These are phyloP conservation scores for Tanytarsus gracilentus DNA, from an alignment of 2,888 invertebrate genomes.

Conservation along the genomic window DNA sequence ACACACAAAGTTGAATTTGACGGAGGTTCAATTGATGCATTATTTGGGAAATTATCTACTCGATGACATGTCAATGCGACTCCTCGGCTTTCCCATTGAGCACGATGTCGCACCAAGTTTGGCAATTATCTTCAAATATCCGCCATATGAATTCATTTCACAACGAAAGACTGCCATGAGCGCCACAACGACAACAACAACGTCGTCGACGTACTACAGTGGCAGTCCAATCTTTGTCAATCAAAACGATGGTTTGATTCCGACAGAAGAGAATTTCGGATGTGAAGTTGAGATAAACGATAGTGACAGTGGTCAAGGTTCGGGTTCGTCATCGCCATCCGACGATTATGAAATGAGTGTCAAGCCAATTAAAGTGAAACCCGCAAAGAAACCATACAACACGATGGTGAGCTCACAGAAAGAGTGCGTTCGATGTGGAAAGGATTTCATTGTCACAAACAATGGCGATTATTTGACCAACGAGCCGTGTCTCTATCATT, in stretches of 20 bases:
- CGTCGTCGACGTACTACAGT: not conserved
- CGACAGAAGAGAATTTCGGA: conserved; percentile 34
- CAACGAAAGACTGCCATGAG: not conserved
- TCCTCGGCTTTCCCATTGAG: conserved; percentile 64
- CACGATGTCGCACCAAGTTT: conserved; percentile 51
- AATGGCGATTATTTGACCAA: conserved; percentile 62
- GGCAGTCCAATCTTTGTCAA: conserved; percentile 34
- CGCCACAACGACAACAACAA: conserved; percentile 18
- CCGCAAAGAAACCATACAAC: conserved; percentile 37
- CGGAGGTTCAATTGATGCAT: conserved; percentile 48
- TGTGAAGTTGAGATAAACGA: conserved; percentile 36
- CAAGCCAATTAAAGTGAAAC: conserved; percentile 20
- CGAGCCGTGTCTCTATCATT: conserved; percentile 79
- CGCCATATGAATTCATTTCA: conserved; percentile 43
- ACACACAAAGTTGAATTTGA: conserved; percentile 42
- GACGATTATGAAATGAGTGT: conserved; percentile 44
- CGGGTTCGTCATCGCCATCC: conserved; percentile 48
- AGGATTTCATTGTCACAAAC: conserved; percentile 58
- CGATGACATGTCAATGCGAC: conserved; percentile 51
- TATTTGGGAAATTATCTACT: conserved; percentile 55
- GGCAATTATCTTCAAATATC: conserved; percentile 55
- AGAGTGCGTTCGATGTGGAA: conserved; percentile 63
- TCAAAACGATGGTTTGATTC: conserved; percentile 35
- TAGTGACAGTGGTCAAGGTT: conserved; percentile 49
- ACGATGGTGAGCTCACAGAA: conserved; percentile 42